Evolutionary conservation across 2,888 invertebrate genomes (phyloP).

Genomic region (Agonopterix arenella): DNA sequence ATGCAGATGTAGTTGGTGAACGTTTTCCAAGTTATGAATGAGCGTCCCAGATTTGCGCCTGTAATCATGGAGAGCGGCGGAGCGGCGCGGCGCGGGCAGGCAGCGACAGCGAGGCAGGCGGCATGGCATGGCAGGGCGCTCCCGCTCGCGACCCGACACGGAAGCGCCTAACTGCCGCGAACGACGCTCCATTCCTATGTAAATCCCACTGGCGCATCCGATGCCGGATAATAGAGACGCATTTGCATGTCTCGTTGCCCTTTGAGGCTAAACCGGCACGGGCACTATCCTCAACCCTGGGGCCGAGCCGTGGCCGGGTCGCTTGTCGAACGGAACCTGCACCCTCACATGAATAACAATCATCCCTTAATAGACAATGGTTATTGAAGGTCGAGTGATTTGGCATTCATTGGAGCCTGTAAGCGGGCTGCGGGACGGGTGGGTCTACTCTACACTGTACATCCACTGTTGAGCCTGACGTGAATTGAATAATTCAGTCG

Average conservation of each 20-base stretch:
- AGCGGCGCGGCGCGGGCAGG: conserved; percentile 13
- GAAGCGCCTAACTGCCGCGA: conserved; percentile 55
- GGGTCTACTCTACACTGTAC: conserved; percentile 9
- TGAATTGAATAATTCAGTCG: conserved; percentile 51
- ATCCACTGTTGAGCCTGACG: conserved; percentile 31
- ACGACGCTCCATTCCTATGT: conserved; percentile 65
- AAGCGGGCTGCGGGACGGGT: conserved; percentile 18
- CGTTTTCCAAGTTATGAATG: conserved; percentile 59
- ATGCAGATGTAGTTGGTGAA: conserved; percentile 59
- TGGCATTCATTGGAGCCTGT: conserved; percentile 34
- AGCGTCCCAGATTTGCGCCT: conserved; percentile 52
- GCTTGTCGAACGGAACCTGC: conserved; percentile 19
- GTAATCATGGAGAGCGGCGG: conserved; percentile 45
- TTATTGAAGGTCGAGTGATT: conserved; percentile 43
- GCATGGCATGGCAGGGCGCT: conserved; percentile 14
- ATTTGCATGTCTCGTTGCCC: conserved; percentile 64
- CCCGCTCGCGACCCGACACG: conserved; percentile 29
- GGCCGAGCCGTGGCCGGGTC: conserved; percentile 29
- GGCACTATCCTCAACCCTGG: conserved; percentile 21
- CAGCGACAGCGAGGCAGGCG: conserved; percentile 10
- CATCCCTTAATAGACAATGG: conserved; percentile 39
- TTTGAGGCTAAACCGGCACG: conserved; percentile 46
- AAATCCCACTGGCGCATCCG: conserved; percentile 56
- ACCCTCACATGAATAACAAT: conserved; percentile 44
- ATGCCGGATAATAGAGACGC: conserved; percentile 55